Percentiles rank a stretch among this genome's conserved stretches.
phyloP scores from a whole-genome alignment of 2,888 invertebrate species.

The Drosophila nigritarsus region DNA sequence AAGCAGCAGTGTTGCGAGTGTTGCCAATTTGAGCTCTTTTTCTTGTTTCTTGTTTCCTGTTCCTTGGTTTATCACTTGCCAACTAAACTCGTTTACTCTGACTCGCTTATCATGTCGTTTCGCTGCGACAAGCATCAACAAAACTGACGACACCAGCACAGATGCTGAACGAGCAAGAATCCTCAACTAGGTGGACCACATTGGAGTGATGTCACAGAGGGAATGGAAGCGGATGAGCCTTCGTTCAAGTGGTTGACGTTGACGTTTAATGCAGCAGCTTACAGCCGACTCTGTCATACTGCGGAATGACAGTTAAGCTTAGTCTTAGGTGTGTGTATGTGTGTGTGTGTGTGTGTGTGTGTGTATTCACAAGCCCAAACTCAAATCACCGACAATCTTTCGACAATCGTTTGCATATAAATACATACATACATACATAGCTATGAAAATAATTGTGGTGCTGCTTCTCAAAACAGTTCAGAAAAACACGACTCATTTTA shows the following conservation, averaged over 20 bases:
- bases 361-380: too few species aligned
- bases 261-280: slow-evolving; percentile 58
- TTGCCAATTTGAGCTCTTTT: slow-evolving; percentile 62
- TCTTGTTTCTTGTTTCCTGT: slow-evolving; percentile 14
- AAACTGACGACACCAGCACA: slow-evolving; percentile 49
- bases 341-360: background rate
- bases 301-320: slow-evolving; percentile 19
- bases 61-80: slow-evolving; percentile 66
- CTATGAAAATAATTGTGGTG: background rate
- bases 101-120: slow-evolving; percentile 71
- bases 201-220: background rate
- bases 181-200: background rate
- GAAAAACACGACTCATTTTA: background rate
- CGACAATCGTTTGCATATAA: background rate
- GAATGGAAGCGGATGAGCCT: slow-evolving; percentile 9
- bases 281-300: slow-evolving; percentile 17
- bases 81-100: slow-evolving; percentile 74
- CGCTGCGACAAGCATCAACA: slow-evolving; percentile 55
- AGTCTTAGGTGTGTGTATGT: background rate
- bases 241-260: slow-evolving; percentile 49
- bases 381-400: background rate
- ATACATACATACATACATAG: background rate
- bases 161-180: slow-evolving; percentile 25
- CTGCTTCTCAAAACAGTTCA: background rate
- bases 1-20: slow-evolving; percentile 22